Percentiles rank a stretch among this genome's conserved stretches.
Evolutionary conservation across 2,113 vertebrate species (phyloP).

Genomic region (Muscicapa adusta): DNA sequence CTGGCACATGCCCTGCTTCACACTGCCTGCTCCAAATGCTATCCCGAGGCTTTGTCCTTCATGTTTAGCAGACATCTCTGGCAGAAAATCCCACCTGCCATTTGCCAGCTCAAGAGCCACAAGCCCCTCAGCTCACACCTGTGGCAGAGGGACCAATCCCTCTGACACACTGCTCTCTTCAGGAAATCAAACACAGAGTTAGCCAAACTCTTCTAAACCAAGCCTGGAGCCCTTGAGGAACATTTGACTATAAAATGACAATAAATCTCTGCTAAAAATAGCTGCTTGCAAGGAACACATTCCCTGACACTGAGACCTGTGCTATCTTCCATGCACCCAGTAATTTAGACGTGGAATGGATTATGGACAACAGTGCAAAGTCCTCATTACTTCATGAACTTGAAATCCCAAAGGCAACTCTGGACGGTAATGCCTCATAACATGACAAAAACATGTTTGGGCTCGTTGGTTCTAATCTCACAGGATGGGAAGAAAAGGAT

Average conservation of each 20-base stretch:
- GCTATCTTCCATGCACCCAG: accelerated
- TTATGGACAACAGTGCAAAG: background rate
- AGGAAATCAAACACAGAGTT: background rate
- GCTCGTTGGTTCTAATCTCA: background rate
- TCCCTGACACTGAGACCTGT: accelerated
- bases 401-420: background rate
- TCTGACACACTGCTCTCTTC: accelerated
- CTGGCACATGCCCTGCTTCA: background rate
- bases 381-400: background rate
- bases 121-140: background rate
- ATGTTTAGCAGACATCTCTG: background rate
- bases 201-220: background rate
- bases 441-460: accelerated
- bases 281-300: background rate
- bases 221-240: background rate
- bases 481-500: background rate
- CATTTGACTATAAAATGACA: background rate
- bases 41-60: accelerated
- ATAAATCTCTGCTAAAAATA: background rate
- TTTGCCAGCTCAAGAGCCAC: background rate
- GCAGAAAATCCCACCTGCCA: background rate
- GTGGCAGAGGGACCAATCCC: background rate
- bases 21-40: background rate
- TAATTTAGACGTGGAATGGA: accelerated
- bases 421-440: background rate